A percentile compares a stretch with the other conserved stretches of the same genome.
Evolutionary conservation across 1,140 invertebrate genomes (phyloP).

Genomic region (Calycopis cecrops): DNA sequence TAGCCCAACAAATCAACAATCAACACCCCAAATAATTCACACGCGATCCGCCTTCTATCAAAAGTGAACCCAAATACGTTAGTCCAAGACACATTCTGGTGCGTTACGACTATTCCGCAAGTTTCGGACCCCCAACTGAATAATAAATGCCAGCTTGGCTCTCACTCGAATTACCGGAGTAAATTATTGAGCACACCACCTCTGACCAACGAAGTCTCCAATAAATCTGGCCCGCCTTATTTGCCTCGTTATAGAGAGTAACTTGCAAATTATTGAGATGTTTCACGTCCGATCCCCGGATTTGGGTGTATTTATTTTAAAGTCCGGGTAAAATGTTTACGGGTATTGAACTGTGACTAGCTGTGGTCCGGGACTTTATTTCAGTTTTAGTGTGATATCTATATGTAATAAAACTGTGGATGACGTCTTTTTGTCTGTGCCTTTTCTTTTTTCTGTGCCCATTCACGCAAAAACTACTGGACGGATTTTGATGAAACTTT

Average conservation of each 20-base stretch:
- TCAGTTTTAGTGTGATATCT: no score
- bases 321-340: no score
- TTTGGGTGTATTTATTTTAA: no score
- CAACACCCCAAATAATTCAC: conserved; percentile 10
- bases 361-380: no score
- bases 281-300: no score
- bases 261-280: conserved; percentile 3
- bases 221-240: conserved; percentile 26
- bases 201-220: conserved; percentile 18
- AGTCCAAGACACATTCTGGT: conserved; percentile 15
- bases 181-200: conserved; percentile 29
- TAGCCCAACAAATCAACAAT: background rate
- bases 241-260: conserved; percentile 20
- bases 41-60: conserved; percentile 11
- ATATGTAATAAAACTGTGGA: no score
- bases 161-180: conserved; percentile 26
- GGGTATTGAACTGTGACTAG: no score
- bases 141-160: conserved; percentile 28
- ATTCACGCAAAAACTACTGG: no score
- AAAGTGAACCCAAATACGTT: conserved; percentile 28
- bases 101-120: conserved; percentile 14
- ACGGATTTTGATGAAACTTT: no score
- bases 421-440: no score
- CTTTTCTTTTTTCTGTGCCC: no score
- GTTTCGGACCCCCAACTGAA: conserved; percentile 23